Percentiles rank a stretch among this genome's conserved stretches.
phyloP scores from a whole-genome alignment of 2,797 vertebrate genomes.

The Prionace glauca region DNA sequence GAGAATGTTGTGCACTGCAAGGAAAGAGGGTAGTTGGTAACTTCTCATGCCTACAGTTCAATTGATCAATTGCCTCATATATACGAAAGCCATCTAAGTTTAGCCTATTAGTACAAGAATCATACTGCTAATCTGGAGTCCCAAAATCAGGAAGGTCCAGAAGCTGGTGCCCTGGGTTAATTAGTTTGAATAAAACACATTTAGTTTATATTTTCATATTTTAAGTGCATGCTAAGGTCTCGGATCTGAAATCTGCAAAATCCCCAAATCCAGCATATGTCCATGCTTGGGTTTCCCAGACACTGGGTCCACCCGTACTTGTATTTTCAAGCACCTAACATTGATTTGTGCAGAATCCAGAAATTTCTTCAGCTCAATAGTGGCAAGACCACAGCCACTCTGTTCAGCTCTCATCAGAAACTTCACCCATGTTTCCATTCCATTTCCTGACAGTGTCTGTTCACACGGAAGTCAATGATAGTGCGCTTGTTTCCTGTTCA shows the following conservation, averaged over 20 bases:
- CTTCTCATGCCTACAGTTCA: neutral
- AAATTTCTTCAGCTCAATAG: neutral
- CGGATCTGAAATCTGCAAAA: too few species aligned
- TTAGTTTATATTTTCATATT: too few species aligned
- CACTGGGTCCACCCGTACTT: too few species aligned
- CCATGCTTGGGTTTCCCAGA: too few species aligned
- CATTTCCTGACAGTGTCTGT: neutral
- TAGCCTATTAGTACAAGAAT: neutral
- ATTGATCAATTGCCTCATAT: neutral
- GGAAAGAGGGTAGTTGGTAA: too few species aligned
- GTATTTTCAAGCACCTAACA: neutral
- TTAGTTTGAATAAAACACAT: too few species aligned
- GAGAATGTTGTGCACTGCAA: neutral
- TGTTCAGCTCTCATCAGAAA: neutral
- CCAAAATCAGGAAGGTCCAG: too few species aligned
- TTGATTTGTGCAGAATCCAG: neutral
- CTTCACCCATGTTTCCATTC: neutral
- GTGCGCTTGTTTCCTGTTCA: too few species aligned
- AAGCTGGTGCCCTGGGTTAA: too few species aligned
- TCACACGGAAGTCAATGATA: neutral
- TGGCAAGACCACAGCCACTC: neutral
- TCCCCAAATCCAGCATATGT: too few species aligned
- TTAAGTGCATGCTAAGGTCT: too few species aligned
- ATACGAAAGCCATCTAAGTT: neutral
- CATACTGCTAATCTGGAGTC: too few species aligned